Evolutionary conservation across 2,888 invertebrate species (phyloP).

Genomic region (Cosmorhoe ocellata): DNA sequence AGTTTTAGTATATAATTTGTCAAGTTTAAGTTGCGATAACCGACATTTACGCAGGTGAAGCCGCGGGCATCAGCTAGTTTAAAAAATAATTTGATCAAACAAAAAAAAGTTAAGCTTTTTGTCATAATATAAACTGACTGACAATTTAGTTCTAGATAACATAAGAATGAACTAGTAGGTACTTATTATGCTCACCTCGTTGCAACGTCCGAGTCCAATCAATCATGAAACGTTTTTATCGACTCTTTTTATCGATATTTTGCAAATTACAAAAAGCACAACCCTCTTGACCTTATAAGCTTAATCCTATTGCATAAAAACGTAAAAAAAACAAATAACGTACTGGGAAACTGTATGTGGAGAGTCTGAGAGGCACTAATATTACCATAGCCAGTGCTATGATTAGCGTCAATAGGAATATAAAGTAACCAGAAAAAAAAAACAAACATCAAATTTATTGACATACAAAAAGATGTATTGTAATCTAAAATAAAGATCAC

Average conservation of each 20-base stretch:
- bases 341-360: conserved; percentile 27
- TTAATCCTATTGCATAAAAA: conserved; percentile 47
- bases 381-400: too few species aligned
- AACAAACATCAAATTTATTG: too few species aligned
- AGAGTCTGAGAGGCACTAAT: conserved; percentile 1
- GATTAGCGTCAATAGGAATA: not conserved
- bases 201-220: conserved; percentile 36
- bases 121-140: conserved; percentile 11
- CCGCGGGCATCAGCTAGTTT: too few species aligned
- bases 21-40: too few species aligned
- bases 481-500: too few species aligned
- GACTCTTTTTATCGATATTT: conserved; percentile 35
- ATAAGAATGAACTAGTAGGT: conserved; percentile 1
- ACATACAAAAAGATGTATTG: too few species aligned
- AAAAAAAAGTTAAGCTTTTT: not conserved
- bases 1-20: too few species aligned
- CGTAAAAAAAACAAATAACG: conserved; percentile 38
- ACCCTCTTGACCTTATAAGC: conserved; percentile 46
- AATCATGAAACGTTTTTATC: conserved; percentile 42
- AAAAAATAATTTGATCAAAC: too few species aligned
- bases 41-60: too few species aligned
- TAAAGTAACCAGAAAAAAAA: too few species aligned
- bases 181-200: conserved; percentile 20
- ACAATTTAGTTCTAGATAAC: conserved; percentile 5
- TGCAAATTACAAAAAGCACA: conserved; percentile 38